Evolutionary conservation across 1,140 invertebrate genomes (phyloP), one percentile per base, ranked within the genome.

Genomic region (Carposina sasakii): DNA sequence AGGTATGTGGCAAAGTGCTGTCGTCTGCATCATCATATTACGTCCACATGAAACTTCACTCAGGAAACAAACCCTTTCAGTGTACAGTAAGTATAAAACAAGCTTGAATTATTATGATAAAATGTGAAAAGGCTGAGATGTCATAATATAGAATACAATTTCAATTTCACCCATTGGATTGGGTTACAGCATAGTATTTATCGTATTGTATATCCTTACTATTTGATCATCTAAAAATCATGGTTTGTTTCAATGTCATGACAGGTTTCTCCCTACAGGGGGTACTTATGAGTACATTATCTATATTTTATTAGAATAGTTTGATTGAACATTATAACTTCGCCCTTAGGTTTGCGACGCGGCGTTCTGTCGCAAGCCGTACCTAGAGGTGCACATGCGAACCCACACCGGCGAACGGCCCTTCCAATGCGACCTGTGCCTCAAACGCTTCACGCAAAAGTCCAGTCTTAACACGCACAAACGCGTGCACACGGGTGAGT

Each of bases 41-140:
- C 64, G 92, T 93, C 62, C 92, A 93, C 75, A 91, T 93, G 90
- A 93, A 93, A 76, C 85, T 92, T 40, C 91, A 93, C 76, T 93
- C 91, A 21, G 90, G 90, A 36, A 91, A 90, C 66, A 93, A 93
- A 71, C 91, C 91, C 20, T 93, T 91, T 89, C 85, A 91, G 83
- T 90, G 95, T 89, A 88, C 93, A 77, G 88, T 90, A 87, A 81
- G 81, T 74, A n/a, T n/a, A n/a, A n/a, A n/a, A n/a, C n/a, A n/a
- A n/a, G n/a, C n/a, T n/a, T n/a, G n/a, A n/a, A n/a, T n/a, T n/a
- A n/a, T n/a, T n/a, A n/a, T n/a, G n/a, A n/a, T n/a, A n/a, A n/a
- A n/a, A n/a, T n/a, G n/a, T n/a, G n/a, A n/a, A n/a, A n/a, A n/a
- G n/a, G n/a, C n/a, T n/a, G n/a, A n/a, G n/a, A n/a, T n/a, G n/a